Percentiles rank a stretch among this genome's conserved stretches.
Conservation (phyloP, 1,140 invertebrate genomes). For the Hydropsyche tenuis region DNA sequence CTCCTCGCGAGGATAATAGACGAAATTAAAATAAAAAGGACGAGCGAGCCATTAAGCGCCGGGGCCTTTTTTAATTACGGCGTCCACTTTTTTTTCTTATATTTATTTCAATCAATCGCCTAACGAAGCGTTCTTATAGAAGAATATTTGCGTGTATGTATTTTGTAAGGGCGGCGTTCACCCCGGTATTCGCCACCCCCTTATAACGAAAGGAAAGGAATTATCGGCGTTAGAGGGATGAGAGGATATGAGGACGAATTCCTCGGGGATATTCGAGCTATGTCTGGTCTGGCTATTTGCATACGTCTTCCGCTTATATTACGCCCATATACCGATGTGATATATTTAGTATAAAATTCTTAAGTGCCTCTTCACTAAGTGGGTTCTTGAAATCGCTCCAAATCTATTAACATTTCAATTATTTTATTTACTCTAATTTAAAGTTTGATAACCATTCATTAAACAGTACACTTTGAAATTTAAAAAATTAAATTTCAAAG, state of each 20-base stretch:
- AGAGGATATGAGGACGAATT: slow-evolving; percentile 21
- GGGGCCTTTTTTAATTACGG: slow-evolving; percentile 9
- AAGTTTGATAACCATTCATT: no score
- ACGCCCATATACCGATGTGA: no score
- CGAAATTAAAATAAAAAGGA: slow-evolving; percentile 14
- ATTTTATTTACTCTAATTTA: no score
- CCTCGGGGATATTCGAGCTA: slow-evolving; percentile 2
- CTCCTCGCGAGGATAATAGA: neutral
- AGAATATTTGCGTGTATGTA: neutral
- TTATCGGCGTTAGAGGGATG: slow-evolving; percentile 3
- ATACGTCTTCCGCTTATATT: no score
- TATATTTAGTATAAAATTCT: no score
- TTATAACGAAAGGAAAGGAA: slow-evolving; percentile 24
- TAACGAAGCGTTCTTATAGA: slow-evolving; percentile 10
- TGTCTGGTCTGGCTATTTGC: neutral
- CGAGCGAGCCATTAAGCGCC: neutral
- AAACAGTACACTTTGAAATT: no score
- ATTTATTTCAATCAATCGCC: slow-evolving; percentile 18
- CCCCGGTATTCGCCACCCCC: neutral
- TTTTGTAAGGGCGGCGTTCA: neutral
- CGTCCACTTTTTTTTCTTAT: neutral
- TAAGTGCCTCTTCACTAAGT: no score
- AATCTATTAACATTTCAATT: no score
- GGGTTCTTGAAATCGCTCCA: no score
- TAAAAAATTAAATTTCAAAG: no score